phyloP scores from a whole-genome alignment of 2,888 invertebrate species.

The Silvanus unidentatus region DNA sequence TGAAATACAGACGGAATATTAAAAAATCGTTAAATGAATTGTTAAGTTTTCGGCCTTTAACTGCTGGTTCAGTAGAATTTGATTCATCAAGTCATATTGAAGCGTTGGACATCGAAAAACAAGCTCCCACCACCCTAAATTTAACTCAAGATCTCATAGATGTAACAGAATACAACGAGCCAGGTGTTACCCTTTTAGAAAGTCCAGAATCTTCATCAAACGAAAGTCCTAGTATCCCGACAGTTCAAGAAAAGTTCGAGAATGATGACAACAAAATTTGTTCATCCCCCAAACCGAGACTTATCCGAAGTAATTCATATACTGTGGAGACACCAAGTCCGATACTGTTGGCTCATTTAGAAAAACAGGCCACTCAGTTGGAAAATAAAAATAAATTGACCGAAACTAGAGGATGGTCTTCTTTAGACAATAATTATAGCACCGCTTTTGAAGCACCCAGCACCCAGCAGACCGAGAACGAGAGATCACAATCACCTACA shows the following conservation, averaged over 20 bases:
- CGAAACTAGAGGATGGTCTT: conserved; percentile 17
- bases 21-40: conserved; percentile 32
- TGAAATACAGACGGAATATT: conserved; percentile 47
- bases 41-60: conserved; percentile 17
- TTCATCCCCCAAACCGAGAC: conserved; percentile 40
- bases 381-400: conserved; percentile 7
- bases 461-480: too few species aligned
- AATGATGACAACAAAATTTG: conserved; percentile 26
- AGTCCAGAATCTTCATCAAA: background rate
- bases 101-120: conserved; percentile 21
- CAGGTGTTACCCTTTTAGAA: conserved; percentile 17
- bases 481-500: conserved; percentile 18
- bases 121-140: conserved; percentile 16
- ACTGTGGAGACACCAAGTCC: conserved; percentile 73
- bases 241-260: conserved; percentile 30
- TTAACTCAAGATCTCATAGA: conserved; percentile 34
- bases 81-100: conserved; percentile 19
- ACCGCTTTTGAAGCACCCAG: conserved; percentile 19
- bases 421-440: conserved; percentile 20
- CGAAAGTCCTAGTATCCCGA: conserved; percentile 16
- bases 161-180: conserved; percentile 31
- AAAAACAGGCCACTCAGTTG: conserved; percentile 40
- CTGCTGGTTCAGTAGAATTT: conserved; percentile 14
- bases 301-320: conserved; percentile 72
- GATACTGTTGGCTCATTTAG: conserved; percentile 60